Percentiles rank a stretch among this genome's conserved stretches.
Conservation (phyloP, 2,113 vertebrate species). For the Neopipo cinnamomea region DNA sequence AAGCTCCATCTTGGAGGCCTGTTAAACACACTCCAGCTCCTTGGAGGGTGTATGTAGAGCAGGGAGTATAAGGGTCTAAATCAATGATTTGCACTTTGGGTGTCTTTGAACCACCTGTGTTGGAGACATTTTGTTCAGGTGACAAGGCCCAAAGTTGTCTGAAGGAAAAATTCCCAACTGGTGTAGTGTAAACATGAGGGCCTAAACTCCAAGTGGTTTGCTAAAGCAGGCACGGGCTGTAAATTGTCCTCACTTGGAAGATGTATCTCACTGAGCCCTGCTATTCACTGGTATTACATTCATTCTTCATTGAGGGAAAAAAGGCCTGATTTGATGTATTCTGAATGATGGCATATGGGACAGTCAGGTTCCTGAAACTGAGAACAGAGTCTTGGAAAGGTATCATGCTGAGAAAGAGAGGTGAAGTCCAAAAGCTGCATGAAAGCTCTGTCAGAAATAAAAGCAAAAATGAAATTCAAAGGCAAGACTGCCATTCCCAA, state of each 20-base stretch:
- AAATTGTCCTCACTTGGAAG: neutral
- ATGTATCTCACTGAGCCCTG: neutral
- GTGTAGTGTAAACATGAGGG: neutral
- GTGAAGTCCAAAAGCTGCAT: neutral
- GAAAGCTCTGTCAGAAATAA: neutral
- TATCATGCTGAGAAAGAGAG: neutral
- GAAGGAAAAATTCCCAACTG: neutral
- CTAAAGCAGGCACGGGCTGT: neutral
- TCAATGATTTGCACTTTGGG: rapidly evolving
- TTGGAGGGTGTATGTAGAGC: neutral
- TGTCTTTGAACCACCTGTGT: neutral
- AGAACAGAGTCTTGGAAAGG: neutral
- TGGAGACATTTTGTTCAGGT: neutral
- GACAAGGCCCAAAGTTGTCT: neutral
- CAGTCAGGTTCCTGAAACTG: neutral
- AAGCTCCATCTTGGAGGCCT: neutral
- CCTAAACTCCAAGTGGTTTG: neutral
- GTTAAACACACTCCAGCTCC: neutral
- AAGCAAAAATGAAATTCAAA: neutral
- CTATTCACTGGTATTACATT: neutral
- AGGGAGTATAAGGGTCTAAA: neutral
- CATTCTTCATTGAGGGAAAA: neutral
- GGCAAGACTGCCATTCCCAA: neutral
- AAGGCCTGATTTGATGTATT: neutral
- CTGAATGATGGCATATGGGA: neutral